Conservation (phyloP, 1,140 invertebrate species). For the Tetraneura akinire region DNA sequence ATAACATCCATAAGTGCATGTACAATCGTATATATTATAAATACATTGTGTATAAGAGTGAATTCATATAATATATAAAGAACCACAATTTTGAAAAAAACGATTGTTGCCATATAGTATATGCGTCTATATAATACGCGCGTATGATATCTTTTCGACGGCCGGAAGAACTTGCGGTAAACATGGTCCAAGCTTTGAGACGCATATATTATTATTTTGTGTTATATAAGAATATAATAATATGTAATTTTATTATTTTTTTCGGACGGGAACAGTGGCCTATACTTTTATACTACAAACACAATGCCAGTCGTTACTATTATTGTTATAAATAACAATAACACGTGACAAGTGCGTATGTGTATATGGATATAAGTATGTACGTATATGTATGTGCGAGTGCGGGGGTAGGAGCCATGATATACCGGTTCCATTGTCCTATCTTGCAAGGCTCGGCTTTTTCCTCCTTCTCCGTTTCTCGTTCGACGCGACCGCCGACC, state of each 20-base stretch:
- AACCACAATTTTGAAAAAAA: conserved; percentile 16
- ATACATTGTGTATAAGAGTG: background rate
- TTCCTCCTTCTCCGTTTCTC: conserved; percentile 20
- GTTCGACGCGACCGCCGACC: background rate
- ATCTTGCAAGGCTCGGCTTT: conserved; percentile 14
- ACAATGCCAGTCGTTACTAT: conserved; percentile 48
- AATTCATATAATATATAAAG: too few relatives aligned
- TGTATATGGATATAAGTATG: background rate
- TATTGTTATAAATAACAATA: conserved; percentile 51
- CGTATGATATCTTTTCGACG: background rate
- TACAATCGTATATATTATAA: background rate
- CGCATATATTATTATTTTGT: background rate
- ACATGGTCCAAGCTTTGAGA: conserved; percentile 32
- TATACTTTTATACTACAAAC: conserved; percentile 43
- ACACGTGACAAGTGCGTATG: conserved; percentile 44
- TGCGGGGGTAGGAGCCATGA: conserved; percentile 48
- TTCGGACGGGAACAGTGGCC: conserved; percentile 8
- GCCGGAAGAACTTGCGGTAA: conserved; percentile 48
- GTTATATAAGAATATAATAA: background rate
- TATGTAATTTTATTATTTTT: background rate
- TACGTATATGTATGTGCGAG: background rate
- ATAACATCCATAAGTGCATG: background rate
- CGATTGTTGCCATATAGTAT: background rate
- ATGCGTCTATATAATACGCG: background rate
- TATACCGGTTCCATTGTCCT: conserved; percentile 49